phyloP scores from a whole-genome alignment of 2,888 invertebrate genomes.

The Orchestes rusci region DNA sequence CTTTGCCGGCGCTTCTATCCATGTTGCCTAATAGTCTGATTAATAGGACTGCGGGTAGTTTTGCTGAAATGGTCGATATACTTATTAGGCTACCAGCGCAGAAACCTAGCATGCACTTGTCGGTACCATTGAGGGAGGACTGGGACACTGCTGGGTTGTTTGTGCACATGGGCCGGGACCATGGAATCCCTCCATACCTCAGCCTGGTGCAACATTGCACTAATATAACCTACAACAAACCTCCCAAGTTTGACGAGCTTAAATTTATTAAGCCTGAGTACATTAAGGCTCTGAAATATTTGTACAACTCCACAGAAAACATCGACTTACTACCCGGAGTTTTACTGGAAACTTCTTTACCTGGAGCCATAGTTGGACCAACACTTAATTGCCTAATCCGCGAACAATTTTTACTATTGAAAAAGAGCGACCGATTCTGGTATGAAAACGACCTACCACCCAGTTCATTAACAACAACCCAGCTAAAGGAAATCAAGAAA shows the following conservation, averaged over 20 bases:
- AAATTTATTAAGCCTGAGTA: constrained; percentile 51
- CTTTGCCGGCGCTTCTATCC: constrained; percentile 65
- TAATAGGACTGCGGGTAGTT: constrained; percentile 48
- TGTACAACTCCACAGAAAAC: constrained; percentile 67
- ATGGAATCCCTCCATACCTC: constrained; percentile 70
- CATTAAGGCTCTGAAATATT: constrained; percentile 56
- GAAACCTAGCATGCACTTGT: constrained; percentile 51
- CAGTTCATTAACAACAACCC: constrained; percentile 69
- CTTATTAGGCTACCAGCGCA: constrained; percentile 59
- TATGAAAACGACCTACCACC: constrained; percentile 92
- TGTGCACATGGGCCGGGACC: constrained; percentile 65
- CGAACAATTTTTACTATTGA: constrained; percentile 72
- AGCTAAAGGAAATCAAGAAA: constrained; percentile 73
- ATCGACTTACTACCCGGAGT: constrained; percentile 82
- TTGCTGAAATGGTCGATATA: constrained; percentile 50
- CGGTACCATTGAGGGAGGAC: constrained; percentile 39
- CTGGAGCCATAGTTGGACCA: constrained; percentile 74
- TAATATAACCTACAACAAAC: constrained; percentile 35
- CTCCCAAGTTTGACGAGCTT: constrained; percentile 46
- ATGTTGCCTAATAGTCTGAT: constrained; percentile 66
- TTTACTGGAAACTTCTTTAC: constrained; percentile 68
- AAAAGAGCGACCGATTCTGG: constrained; percentile 89
- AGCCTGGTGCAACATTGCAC: constrained; percentile 61
- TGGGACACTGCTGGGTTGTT: constrained; percentile 48
- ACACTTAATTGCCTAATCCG: constrained; percentile 84